A percentile compares a stretch with the other conserved stretches of the same genome.
phyloP scores from a whole-genome alignment of 2,797 vertebrate species.

The Brachymystax lenok region DNA sequence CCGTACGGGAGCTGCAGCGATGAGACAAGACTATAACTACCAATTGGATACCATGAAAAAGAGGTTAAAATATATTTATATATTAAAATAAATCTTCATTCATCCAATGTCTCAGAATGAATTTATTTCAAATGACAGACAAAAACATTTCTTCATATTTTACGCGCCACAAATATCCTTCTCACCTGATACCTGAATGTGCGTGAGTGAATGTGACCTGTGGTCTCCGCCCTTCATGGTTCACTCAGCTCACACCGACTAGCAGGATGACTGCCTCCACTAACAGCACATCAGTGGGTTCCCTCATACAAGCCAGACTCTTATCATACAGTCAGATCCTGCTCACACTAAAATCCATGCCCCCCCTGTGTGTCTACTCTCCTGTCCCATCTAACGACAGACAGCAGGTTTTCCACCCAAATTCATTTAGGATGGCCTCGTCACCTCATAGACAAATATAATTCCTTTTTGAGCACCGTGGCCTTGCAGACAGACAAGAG shows the following conservation, averaged over 20 bases:
- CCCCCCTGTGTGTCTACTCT: constrained; percentile 36
- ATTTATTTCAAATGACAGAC: too few species aligned
- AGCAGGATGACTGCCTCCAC: constrained; percentile 59
- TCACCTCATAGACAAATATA: too few species aligned
- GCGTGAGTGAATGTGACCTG: constrained; percentile 11
- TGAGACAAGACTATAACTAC: too few species aligned
- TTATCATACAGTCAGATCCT: constrained; percentile 70
- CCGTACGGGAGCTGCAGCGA: too few species aligned
- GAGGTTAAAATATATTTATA: too few species aligned
- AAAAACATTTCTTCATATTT: background rate
- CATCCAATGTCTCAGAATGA: too few species aligned
- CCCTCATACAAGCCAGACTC: constrained; percentile 58
- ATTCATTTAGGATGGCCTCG: constrained; percentile 58
- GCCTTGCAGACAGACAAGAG: too few species aligned
- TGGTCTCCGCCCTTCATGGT: constrained; percentile 65
- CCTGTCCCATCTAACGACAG: constrained; percentile 62
- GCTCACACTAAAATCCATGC: constrained; percentile 65
- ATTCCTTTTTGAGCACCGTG: too few species aligned
- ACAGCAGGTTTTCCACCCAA: constrained; percentile 72
- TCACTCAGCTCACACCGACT: constrained; percentile 62
- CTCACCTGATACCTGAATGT: constrained; percentile 14
- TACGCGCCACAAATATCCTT: constrained; percentile 30
- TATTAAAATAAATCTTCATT: too few species aligned
- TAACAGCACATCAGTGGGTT: constrained; percentile 63
- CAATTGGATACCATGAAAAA: too few species aligned